Evolutionary conservation across 1,140 invertebrate species (phyloP), one percentile per base, ranked within the genome.

Genomic region (Rhizoglyphus robini): DNA sequence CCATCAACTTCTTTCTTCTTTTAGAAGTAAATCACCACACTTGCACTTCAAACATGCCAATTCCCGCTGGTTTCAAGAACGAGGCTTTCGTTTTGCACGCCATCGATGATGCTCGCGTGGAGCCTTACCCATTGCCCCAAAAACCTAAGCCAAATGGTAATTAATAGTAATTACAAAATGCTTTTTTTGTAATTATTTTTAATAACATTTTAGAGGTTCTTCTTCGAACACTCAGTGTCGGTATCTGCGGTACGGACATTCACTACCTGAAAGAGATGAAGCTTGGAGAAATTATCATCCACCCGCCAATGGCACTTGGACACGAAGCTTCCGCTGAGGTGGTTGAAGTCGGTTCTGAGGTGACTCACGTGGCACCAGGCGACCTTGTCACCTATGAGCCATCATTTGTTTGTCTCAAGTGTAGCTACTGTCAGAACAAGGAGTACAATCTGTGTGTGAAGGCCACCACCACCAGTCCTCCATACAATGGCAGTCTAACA

Each of bases 201-300:
- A 59, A 30, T 34, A 20, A 31, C 13, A 20, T 29, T 60, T 34
- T 31, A 66, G 65, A 66, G 65, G 65, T 66, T 29, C 25, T 66
- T 23, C 25, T 66, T 27, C 31, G 83, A 67, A 92, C 96, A 84
- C 83, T 85, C 68, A 84, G 85, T 68, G 90, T 96, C 54, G 93
- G 93, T 48, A 96, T 97, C 69, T 97, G 94, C 75, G 93, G 93
- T 0, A 95, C 91, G 0, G 92, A 96, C 76, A 88, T 96, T 3
- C 89, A 94, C 74, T 96, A 94, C 76, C 84, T 90, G 75, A 82
- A 83, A 5, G 73, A 84, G 68, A 92, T 93, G 18, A 72, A 81
- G 27, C 92, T 92, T 73, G 89, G 86, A 0, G 81, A 86, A 70
- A 94, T 90, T 72, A 78, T 91, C 15, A 80, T 94, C 0, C 81